These are phyloP conservation scores for Eospalax fontanierii DNA, from an alignment of 2,797 vertebrate genomes.

Conservation along the genomic window DNA sequence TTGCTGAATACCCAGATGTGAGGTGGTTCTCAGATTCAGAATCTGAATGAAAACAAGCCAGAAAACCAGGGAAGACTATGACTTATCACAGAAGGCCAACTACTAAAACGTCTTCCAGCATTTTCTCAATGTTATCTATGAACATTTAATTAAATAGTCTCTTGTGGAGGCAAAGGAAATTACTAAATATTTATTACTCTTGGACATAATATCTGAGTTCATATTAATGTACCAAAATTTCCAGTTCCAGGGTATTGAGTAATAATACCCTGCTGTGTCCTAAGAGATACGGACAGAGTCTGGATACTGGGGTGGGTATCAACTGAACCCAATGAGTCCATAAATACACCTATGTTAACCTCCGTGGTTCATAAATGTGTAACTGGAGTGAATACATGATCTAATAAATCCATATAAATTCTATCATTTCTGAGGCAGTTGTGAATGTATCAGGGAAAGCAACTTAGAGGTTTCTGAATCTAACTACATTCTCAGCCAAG, in stretches of 20 bases:
- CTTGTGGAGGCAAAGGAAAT: neutral
- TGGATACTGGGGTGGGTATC: neutral
- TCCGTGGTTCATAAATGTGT: neutral
- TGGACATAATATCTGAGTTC: neutral
- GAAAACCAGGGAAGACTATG: neutral
- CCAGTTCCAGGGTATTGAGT: neutral
- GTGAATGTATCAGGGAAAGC: neutral
- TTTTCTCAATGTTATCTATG: neutral
- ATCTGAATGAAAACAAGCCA: neutral
- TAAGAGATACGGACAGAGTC: neutral
- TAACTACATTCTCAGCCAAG: neutral
- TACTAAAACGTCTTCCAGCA: neutral
- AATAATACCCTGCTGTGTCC: neutral
- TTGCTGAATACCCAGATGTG: neutral
- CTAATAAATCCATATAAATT: neutral
- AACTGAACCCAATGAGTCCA: neutral
- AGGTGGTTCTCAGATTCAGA: slow-evolving; percentile 15
- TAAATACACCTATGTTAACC: neutral
- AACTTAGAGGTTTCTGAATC: neutral
- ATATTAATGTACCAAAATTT: neutral
- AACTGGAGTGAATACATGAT: neutral
- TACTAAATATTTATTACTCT: neutral
- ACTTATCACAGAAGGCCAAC: neutral
- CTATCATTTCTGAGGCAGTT: neutral
- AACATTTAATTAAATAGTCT: neutral